These are phyloP conservation scores for Thera britannica DNA, from an alignment of 2,888 invertebrate species.

Conservation along the genomic window DNA sequence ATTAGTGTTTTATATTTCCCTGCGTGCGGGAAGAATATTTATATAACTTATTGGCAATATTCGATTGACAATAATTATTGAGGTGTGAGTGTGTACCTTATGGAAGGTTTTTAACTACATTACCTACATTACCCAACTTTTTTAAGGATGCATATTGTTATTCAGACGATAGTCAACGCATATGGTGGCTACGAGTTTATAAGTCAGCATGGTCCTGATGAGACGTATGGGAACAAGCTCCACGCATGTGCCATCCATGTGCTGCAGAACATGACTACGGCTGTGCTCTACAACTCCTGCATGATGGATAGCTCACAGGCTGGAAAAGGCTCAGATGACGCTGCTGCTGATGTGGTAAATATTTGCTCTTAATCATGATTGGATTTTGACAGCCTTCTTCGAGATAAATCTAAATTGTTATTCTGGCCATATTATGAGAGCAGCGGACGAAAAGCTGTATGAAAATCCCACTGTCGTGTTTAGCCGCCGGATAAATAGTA, in stretches of 20 bases:
- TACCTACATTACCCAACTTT: too few species aligned
- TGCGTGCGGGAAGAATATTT: too few species aligned
- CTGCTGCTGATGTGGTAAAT: constrained; percentile 18
- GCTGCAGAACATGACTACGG: constrained; percentile 75
- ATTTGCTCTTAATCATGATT: neutral
- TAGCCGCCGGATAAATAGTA: too few species aligned
- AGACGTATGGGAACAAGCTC: constrained; percentile 86
- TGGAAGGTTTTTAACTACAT: too few species aligned
- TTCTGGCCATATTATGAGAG: too few species aligned
- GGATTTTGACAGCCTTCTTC: neutral
- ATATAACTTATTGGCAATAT: too few species aligned
- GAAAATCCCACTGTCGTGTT: too few species aligned
- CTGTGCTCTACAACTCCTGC: constrained; percentile 87
- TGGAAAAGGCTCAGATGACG: constrained; percentile 18
- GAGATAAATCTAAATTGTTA: too few species aligned
- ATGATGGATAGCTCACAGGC: constrained; percentile 77
- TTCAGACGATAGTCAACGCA: constrained; percentile 12
- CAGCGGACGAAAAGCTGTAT: too few species aligned
- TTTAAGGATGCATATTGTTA: neutral
- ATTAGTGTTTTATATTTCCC: too few species aligned
- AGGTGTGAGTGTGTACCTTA: too few species aligned
- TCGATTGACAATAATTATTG: too few species aligned
- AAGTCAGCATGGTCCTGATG: constrained; percentile 25
- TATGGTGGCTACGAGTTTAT: constrained; percentile 12
- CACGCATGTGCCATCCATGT: constrained; percentile 87